These are phyloP conservation scores for Xenus cinereus DNA, from an alignment of 2,113 vertebrate genomes.

Conservation along the genomic window DNA sequence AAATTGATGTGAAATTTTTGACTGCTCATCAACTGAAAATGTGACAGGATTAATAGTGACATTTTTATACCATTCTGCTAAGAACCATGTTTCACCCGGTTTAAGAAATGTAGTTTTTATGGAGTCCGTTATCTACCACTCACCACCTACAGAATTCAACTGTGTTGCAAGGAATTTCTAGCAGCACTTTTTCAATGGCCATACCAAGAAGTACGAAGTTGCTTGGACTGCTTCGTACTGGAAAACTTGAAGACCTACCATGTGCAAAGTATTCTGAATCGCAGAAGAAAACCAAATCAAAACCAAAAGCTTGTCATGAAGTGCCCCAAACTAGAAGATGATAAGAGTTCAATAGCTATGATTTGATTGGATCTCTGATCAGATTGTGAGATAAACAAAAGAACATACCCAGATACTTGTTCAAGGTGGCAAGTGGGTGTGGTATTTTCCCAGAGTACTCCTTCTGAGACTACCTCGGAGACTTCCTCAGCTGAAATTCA, in stretches of 20 bases:
- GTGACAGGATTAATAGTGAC: neutral
- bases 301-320: neutral
- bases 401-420: neutral
- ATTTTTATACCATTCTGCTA: neutral
- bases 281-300: neutral
- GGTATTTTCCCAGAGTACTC: neutral
- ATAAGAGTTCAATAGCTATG: neutral
- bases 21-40: neutral
- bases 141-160: neutral
- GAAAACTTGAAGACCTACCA: neutral
- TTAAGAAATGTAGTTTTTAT: neutral
- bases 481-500: neutral
- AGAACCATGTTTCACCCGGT: neutral
- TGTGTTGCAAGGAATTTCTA: neutral
- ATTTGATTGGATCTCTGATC: neutral
- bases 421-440: neutral
- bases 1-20: neutral
- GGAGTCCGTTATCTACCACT: neutral
- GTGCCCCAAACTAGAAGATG: neutral
- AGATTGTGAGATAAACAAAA: neutral
- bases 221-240: neutral
- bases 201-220: neutral
- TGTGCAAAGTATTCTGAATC: neutral
- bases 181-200: neutral
- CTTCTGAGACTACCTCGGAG: neutral